These are phyloP conservation scores for Sinhomidia bicolor DNA, from an alignment of 2,888 invertebrate species.

Conservation along the genomic window DNA sequence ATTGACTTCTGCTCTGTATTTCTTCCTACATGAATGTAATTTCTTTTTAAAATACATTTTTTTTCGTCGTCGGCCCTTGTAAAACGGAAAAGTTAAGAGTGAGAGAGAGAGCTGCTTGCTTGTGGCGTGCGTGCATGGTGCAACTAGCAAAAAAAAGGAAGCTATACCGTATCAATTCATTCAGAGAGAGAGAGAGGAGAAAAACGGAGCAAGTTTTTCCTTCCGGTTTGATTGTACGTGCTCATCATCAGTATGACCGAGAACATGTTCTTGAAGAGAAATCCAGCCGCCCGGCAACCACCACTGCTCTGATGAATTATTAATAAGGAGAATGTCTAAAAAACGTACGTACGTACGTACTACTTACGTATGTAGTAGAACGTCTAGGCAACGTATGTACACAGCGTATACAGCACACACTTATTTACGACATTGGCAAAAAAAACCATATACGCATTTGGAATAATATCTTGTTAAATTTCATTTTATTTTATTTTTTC, in stretches of 20 bases:
- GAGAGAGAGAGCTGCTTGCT: not conserved
- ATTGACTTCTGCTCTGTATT: not conserved
- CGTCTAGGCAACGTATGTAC: not conserved
- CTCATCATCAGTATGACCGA: not conserved
- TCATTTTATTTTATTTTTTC: not conserved
- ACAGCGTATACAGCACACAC: conserved; percentile 28
- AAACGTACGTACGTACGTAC: conserved; percentile 10
- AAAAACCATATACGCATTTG: conserved; percentile 37
- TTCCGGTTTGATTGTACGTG: conserved; percentile 7
- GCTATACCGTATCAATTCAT: not conserved
- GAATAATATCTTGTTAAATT: conserved; percentile 41
- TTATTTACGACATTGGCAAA: conserved; percentile 63
- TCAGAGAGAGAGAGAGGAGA: not conserved
- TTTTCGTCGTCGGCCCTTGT: not conserved
- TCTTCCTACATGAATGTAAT: not conserved
- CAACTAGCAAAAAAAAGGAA: not conserved
- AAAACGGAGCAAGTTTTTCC: conserved; percentile 10
- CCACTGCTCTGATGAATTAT: conserved; percentile 49
- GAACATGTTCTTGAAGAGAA: not conserved
- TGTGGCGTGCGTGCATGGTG: not conserved
- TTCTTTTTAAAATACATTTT: not conserved
- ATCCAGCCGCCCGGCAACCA: conserved; percentile 4
- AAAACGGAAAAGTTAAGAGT: not conserved
- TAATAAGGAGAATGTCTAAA: conserved; percentile 14
- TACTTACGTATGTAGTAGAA: too few relatives aligned